Base-by-base conservation (phyloP, 1,140 invertebrate genomes). In the Microplitis demolitor region DNA sequence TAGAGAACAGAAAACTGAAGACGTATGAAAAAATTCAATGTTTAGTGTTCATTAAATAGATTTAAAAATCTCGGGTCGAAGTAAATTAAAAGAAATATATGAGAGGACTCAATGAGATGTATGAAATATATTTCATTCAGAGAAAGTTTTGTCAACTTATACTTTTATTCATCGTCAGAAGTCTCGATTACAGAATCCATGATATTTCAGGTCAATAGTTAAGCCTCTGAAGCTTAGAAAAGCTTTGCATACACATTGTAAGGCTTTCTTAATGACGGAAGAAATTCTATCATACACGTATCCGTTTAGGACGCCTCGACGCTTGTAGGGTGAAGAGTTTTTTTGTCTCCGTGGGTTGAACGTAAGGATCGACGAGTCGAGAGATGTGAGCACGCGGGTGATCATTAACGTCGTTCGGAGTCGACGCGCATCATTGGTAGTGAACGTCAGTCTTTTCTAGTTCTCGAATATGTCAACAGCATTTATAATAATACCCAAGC, bases 191-290 rank as follows among this genome's bases (percentile, higher is more conserved):
- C 35, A 37, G 37, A 6, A 64, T 64, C 6, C n/a, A 33, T 45
- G 39, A 45, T 45, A 45, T 35, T 37, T 37, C 50, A 31, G 66
- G 78, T 75, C 75, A 78, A 77, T 78, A 78, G 54, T 70, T 74
- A 58, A 51, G 3, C 78, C 54, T 24, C 50, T 67, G 73, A 71
- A 74, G 82, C 77, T 85, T 85, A 85, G 83, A 84, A 84, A 74
- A 82, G 66, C 74, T 24, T 76, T n/a, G 39, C 34, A 51, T 16
- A 67, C 71, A 72, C 0, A 72, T 39, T 85, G 83, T 84, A 83
- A 81, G 78, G 82, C 78, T 86, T 85, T 86, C 84, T 86, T 86
- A 86, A 86, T 86, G 84, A 86, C 82, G 84, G 84, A 86, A 85
- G 83, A 85, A 85, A 86, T 85, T 86, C 83, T 85, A 84, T 85